A percentile compares a stretch with the other conserved stretches of the same genome.
phyloP scores from a whole-genome alignment of 1,140 invertebrate species.

The Aphidius ervi region DNA sequence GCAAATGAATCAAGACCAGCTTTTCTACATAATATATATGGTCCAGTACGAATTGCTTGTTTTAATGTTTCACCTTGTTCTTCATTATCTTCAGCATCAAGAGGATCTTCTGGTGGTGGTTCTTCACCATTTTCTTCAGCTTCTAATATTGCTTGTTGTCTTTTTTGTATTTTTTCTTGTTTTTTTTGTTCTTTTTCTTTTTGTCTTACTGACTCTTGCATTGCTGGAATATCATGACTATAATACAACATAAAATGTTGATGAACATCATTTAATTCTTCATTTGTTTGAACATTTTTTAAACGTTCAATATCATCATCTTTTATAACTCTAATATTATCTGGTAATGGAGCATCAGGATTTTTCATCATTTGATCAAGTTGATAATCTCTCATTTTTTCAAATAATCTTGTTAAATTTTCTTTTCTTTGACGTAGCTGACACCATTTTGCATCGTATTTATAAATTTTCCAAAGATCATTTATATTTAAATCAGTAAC shows the following conservation, averaged over 20 bases:
- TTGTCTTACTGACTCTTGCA: constrained; percentile 69
- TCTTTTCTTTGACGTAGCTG: constrained; percentile 83
- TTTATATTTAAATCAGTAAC: constrained; percentile 92
- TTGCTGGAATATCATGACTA: constrained; percentile 75
- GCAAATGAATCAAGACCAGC: constrained; percentile 81
- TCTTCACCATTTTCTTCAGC: constrained; percentile 63
- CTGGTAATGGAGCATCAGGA: constrained; percentile 77
- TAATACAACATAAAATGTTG: constrained; percentile 93
- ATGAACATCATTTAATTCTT: constrained; percentile 90
- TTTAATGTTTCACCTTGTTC: constrained; percentile 67
- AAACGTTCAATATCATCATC: constrained; percentile 85
- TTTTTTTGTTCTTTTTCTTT: constrained; percentile 58
- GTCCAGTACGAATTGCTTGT: constrained; percentile 79
- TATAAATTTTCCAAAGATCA: constrained; percentile 96
- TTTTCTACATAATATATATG: constrained; percentile 81
- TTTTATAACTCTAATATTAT: constrained; percentile 75
- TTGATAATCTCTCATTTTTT: constrained; percentile 92
- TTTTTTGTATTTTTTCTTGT: constrained; percentile 44
- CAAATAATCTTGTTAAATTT: constrained; percentile 77
- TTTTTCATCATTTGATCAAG: constrained; percentile 79
- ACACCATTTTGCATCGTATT: constrained; percentile 96
- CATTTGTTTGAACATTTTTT: constrained; percentile 76
- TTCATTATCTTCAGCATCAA: constrained; percentile 56
- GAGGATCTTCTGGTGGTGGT: constrained; percentile 50
- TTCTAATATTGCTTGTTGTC: constrained; percentile 50